A percentile compares a stretch with the other conserved stretches of the same genome.
These are phyloP conservation scores for Synergus gifuensis DNA, from an alignment of 2,888 invertebrate species.

Conservation along the genomic window DNA sequence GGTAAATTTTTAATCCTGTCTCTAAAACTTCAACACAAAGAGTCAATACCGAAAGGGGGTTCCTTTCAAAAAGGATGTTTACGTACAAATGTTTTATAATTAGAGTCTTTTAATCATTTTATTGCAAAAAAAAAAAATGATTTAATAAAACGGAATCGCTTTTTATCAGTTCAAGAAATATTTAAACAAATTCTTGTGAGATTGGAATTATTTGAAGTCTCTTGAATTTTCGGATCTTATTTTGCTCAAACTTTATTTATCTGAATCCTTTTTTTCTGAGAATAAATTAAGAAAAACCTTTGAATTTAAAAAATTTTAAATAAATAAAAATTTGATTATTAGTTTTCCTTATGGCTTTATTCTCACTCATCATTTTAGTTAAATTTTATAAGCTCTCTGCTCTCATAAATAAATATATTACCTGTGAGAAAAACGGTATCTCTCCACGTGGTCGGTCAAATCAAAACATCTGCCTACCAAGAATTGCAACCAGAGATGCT, in stretches of 20 bases:
- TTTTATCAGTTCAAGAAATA: too few species aligned
- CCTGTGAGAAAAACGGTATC: slow-evolving; percentile 21
- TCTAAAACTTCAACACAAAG: neutral
- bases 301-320: too few species aligned
- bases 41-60: neutral
- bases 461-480: slow-evolving; percentile 28
- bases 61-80: too few species aligned
- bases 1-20: slow-evolving; percentile 58
- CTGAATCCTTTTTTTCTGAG: neutral
- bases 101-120: neutral
- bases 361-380: neutral
- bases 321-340: neutral
- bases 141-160: neutral
- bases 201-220: too few species aligned
- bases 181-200: too few species aligned
- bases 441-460: slow-evolving; percentile 31
- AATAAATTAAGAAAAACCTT: neutral
- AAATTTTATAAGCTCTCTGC: slow-evolving; percentile 4
- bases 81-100: neutral
- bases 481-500: slow-evolving; percentile 14
- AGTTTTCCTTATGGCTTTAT: neutral
- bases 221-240: too few species aligned
- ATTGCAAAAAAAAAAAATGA: neutral
- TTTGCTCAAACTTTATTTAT: too few species aligned
- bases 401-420: slow-evolving; percentile 11